These are phyloP conservation scores for Phymatocera aterrima DNA, from an alignment of 2,888 invertebrate genomes.

Conservation along the genomic window DNA sequence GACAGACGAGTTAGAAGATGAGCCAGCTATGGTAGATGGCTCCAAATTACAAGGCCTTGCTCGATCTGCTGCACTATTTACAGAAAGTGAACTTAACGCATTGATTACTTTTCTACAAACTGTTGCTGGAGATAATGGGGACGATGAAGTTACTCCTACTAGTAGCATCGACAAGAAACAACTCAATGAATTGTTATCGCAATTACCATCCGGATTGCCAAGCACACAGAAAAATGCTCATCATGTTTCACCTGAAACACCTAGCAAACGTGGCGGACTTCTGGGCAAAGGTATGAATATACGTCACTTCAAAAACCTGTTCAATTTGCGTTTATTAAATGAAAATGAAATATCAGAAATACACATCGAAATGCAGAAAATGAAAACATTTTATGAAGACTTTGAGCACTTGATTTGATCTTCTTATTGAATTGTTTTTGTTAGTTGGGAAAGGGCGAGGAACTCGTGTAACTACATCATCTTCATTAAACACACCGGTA, in stretches of 20 bases:
- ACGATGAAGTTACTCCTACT: constrained; percentile 53
- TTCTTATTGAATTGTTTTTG: constrained; percentile 6
- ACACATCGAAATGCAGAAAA: background rate
- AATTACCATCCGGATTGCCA: constrained; percentile 70
- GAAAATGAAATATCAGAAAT: background rate
- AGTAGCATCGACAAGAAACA: constrained; percentile 74
- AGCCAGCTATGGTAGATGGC: constrained; percentile 74
- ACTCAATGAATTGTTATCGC: constrained; percentile 74
- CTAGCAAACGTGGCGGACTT: constrained; percentile 68
- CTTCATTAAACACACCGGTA: constrained; percentile 65
- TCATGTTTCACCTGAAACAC: constrained; percentile 63
- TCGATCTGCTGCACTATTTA: constrained; percentile 82
- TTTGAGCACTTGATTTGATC: constrained; percentile 2
- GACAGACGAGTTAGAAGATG: constrained; percentile 72
- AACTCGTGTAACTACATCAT: constrained; percentile 57
- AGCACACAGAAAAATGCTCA: constrained; percentile 55
- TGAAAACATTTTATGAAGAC: background rate
- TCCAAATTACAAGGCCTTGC: constrained; percentile 78
- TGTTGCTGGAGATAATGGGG: constrained; percentile 70
- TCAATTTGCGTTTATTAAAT: background rate
- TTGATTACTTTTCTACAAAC: constrained; percentile 78
- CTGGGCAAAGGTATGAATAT: constrained; percentile 72
- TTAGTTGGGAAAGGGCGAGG: constrained; percentile 63
- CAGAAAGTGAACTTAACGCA: constrained; percentile 81
- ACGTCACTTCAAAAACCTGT: no score